Base-by-base conservation (phyloP, 2,888 invertebrate species). In the Sussaba pulchella region DNA sequence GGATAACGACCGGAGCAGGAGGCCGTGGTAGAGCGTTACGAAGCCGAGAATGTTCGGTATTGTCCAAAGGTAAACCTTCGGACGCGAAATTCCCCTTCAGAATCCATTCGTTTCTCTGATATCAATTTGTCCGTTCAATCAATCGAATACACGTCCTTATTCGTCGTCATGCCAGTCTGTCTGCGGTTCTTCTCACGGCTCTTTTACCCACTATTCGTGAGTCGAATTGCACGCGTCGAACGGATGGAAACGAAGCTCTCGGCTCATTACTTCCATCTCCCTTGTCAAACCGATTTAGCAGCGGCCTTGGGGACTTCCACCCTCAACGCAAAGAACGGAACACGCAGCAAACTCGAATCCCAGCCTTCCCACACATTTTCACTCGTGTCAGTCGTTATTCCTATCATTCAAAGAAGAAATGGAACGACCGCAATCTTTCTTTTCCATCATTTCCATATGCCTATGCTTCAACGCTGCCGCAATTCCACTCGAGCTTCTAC, bases 381-480 rank as follows among this genome's bases (percentile, higher is more conserved):
- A 26, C 24, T 36, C 50, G 74, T 57, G 21, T 59, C 24, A 26
- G 79, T 76, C 75, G 64, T 63, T 81, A 36, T 74, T 82, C 83
- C 79, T 84, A 83, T 88, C 87, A 87, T 87, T 87, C 85, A 86
- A 88, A 87, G 79, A 82, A 84, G 80, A 86, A 87, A 87, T 86
- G 85, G 87, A 86, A 74, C 79, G 26, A 17, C 67, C 36, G 66
- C 21, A 75, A 72, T 79, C 50, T 45, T 45, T 43, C 76, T 70
- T 74, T 67, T 63, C 43, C 54, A 63, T 74, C 70, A 72, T 79
- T 64, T 21, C 73, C 47, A 78, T 67, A 24, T 47, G 2, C 52
- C 26, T 14, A n/a, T 26, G 52, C 12, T 26, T 6, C 24, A 3
- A 54, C 12, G 21, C 24, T 52, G 10, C 4, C 10, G 24, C 50